Percentiles rank a stretch among this genome's conserved stretches.
These are phyloP conservation scores for Arrhopalites spinosus DNA, from an alignment of 2,888 invertebrate species.

Conservation along the genomic window DNA sequence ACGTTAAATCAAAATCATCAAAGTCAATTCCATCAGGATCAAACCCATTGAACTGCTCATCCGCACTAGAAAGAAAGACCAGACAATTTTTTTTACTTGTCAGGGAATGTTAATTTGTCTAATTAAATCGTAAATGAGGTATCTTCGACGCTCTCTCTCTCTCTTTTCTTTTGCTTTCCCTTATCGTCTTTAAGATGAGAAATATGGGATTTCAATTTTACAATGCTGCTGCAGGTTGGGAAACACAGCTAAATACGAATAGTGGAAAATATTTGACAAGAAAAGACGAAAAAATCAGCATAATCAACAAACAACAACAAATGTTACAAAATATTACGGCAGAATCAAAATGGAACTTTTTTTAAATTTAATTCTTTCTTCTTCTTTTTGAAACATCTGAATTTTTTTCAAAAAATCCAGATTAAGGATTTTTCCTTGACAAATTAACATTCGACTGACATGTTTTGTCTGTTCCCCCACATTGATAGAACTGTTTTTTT, in stretches of 20 bases:
- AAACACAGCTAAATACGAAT: too few relatives aligned
- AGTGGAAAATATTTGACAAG: too few relatives aligned
- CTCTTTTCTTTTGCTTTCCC: neutral
- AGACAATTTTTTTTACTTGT: slow-evolving; percentile 14
- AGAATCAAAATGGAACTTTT: too few relatives aligned
- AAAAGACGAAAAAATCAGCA: too few relatives aligned
- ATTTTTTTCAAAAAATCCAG: too few relatives aligned
- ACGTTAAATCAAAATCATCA: slow-evolving; percentile 13
- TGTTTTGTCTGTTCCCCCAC: slow-evolving; percentile 16
- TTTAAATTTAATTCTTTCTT: too few relatives aligned
- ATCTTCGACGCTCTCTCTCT: neutral
- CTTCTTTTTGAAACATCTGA: too few relatives aligned
- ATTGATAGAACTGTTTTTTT: too few relatives aligned
- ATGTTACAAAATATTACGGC: too few relatives aligned
- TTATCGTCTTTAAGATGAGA: slow-evolving; percentile 3
- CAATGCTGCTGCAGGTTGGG: slow-evolving; percentile 23
- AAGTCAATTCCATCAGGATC: slow-evolving; percentile 1
- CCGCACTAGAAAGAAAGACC: slow-evolving; percentile 14
- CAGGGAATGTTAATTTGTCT: slow-evolving; percentile 31
- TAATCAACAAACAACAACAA: too few relatives aligned
- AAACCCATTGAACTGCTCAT: neutral
- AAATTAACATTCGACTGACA: slow-evolving; percentile 36
- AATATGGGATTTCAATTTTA: slow-evolving; percentile 31
- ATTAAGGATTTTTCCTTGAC: slow-evolving; percentile 10
- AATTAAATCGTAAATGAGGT: neutral